Percentiles rank a stretch among this genome's conserved stretches.
Conservation (phyloP, 2,113 vertebrate species). For the Globicephala melas region DNA sequence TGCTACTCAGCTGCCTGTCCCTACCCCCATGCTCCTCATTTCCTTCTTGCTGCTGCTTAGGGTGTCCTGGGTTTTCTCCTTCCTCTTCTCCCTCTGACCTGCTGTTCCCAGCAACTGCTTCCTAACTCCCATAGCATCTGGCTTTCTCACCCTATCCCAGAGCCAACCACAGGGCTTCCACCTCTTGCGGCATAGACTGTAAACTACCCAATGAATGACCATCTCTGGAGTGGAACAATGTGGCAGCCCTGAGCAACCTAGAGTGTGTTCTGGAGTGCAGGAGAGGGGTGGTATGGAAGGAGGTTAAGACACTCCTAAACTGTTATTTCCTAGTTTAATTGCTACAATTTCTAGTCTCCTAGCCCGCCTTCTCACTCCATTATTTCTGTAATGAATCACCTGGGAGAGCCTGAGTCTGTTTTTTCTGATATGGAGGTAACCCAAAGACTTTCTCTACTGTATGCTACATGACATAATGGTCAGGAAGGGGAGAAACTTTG, state of each 20-base stretch:
- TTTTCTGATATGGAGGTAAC: background rate
- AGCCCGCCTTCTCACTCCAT: background rate
- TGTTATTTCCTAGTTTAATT: background rate
- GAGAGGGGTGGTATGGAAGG: background rate
- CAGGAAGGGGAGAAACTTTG: background rate
- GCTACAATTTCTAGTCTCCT: background rate
- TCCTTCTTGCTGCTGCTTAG: background rate
- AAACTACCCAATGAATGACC: background rate
- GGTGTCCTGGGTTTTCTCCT: background rate
- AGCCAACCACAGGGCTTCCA: background rate
- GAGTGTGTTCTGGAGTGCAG: background rate
- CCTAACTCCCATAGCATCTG: background rate
- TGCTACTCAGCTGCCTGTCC: background rate
- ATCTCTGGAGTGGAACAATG: background rate
- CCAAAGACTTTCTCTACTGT: background rate
- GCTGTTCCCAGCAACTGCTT: background rate
- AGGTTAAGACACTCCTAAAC: background rate
- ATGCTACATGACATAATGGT: background rate
- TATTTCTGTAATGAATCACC: constrained; percentile 19
- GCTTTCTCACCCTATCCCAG: background rate
- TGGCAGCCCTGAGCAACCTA: background rate
- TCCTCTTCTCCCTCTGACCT: background rate
- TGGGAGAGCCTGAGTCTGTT: background rate
- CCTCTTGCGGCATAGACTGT: background rate
- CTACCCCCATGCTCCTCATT: background rate